Conservation (phyloP, 1,140 invertebrate species). For the Leguminivora glycinivorella region DNA sequence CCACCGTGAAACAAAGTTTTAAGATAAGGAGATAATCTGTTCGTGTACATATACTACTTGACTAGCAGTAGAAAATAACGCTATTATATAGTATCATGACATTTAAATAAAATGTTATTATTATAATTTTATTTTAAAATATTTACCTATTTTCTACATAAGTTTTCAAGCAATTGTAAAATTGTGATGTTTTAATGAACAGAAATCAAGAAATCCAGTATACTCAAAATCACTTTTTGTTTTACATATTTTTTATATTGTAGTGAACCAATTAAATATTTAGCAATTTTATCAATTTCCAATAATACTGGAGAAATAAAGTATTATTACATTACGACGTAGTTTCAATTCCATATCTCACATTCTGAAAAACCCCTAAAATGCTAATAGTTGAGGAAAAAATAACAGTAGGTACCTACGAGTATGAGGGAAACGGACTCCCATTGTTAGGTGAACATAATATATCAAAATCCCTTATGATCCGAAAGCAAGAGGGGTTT, state of each 20-base stretch:
- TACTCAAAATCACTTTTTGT: constrained; percentile 59
- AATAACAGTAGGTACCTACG: too few relatives aligned
- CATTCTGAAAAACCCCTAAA: not conserved
- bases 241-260: constrained; percentile 71
- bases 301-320: constrained; percentile 60
- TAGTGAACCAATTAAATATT: constrained; percentile 56
- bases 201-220: constrained; percentile 29
- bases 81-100: constrained; percentile 27
- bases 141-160: constrained; percentile 28
- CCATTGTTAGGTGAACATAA: too few relatives aligned
- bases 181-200: constrained; percentile 7
- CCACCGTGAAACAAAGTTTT: constrained; percentile 71
- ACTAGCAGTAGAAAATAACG: constrained; percentile 26
- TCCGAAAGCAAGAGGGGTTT: too few relatives aligned
- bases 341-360: not conserved
- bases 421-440: too few relatives aligned
- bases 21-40: constrained; percentile 56
- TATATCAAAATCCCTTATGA: too few relatives aligned
- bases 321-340: constrained; percentile 47
- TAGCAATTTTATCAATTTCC: constrained; percentile 51
- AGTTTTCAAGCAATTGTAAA: constrained; percentile 12
- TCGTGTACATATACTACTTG: constrained; percentile 40
- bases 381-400: too few relatives aligned
- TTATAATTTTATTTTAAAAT: constrained; percentile 28
- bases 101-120: constrained; percentile 20